phyloP scores from a whole-genome alignment of 2,797 vertebrate species.

The Danio kyathit region DNA sequence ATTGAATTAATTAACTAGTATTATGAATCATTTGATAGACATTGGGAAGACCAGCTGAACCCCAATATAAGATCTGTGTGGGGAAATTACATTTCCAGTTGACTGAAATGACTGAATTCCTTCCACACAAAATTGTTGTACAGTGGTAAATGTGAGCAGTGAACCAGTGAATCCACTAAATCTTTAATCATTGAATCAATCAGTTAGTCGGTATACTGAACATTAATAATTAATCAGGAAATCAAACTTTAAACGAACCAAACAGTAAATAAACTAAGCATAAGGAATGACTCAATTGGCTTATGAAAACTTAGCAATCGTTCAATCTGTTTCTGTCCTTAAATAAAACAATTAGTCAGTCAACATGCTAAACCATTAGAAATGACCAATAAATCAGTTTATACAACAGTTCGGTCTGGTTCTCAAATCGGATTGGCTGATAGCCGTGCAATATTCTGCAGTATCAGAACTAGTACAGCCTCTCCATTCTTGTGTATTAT shows the following conservation, averaged over 20 bases:
- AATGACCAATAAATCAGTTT: too few relatives aligned
- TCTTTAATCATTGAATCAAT: neutral
- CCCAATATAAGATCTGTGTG: neutral
- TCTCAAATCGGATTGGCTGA: too few relatives aligned
- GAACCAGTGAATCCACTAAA: neutral
- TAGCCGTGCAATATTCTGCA: too few relatives aligned
- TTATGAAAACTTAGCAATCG: too few relatives aligned
- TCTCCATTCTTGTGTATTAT: too few relatives aligned
- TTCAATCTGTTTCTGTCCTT: too few relatives aligned
- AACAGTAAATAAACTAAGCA: neutral
- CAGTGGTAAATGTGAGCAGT: neutral
- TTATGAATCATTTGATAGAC: neutral
- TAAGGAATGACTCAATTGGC: neutral
- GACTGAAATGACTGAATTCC: neutral
- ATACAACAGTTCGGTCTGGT: too few relatives aligned
- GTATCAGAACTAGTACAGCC: too few relatives aligned
- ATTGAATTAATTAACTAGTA: neutral
- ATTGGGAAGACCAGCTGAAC: neutral
- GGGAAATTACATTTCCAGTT: neutral
- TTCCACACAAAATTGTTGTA: neutral
- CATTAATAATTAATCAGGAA: neutral
- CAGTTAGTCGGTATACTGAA: neutral
- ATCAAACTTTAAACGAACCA: neutral
- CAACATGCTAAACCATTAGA: neutral
- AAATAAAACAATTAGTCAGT: neutral